phyloP scores from a whole-genome alignment of 2,113 vertebrate species.

The Cephalopholis sonnerati region DNA sequence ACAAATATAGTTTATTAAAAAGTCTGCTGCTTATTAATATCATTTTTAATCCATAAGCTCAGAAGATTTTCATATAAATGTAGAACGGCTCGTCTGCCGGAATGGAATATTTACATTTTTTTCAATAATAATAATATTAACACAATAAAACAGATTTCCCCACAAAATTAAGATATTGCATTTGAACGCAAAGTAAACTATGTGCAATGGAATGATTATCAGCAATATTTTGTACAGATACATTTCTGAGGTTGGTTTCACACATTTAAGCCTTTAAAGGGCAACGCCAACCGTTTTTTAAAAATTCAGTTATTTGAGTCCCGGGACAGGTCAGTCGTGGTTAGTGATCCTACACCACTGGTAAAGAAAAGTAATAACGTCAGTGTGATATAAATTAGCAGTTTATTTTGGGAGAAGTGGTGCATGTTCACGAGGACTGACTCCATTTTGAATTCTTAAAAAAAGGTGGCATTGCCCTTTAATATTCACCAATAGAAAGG shows the following conservation, averaged over 20 bases:
- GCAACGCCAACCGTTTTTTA: neutral
- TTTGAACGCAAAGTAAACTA: slow-evolving; percentile 81
- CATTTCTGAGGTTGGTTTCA: slow-evolving; percentile 84
- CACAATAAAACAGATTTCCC: slow-evolving; percentile 70
- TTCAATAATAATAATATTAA: slow-evolving; percentile 70
- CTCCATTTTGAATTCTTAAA: neutral
- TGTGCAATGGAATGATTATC: slow-evolving; percentile 88
- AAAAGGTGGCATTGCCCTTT: slow-evolving; percentile 37
- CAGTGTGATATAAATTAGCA: neutral
- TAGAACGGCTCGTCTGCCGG: slow-evolving; percentile 83
- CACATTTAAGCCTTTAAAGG: slow-evolving; percentile 69
- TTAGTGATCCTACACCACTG: neutral
- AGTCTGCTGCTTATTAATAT: slow-evolving; percentile 94
- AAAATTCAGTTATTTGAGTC: neutral
- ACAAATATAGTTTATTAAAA: slow-evolving; percentile 99
- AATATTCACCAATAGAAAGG: slow-evolving; percentile 62
- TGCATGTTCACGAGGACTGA: neutral
- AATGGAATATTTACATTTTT: slow-evolving; percentile 90
- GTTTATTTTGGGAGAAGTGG: neutral
- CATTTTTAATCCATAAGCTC: slow-evolving; percentile 88
- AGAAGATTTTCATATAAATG: slow-evolving; percentile 92
- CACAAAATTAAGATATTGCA: slow-evolving; percentile 84
- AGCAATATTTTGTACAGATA: slow-evolving; percentile 82
- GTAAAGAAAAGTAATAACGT: neutral
- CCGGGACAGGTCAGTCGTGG: neutral